phyloP scores from a whole-genome alignment of 2,113 vertebrate species.

The Ictalurus furcatus region DNA sequence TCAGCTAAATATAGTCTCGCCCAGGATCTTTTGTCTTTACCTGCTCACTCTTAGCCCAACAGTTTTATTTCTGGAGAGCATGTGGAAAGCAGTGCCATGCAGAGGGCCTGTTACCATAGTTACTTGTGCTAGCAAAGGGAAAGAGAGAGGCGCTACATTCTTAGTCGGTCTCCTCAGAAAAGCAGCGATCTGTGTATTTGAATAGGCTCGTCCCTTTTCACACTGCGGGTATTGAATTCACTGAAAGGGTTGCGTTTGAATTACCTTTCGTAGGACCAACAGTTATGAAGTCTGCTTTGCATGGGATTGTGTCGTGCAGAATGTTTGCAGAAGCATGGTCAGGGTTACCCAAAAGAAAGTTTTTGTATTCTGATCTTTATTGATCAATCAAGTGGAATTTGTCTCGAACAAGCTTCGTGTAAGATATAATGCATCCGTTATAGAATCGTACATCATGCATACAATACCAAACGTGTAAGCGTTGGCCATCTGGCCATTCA shows the following conservation, averaged over 20 bases:
- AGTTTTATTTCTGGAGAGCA: conserved; percentile 81
- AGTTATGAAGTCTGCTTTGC: conserved; percentile 37
- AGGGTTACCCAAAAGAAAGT: background rate
- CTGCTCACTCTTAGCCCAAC: conserved; percentile 81
- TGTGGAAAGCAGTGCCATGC: conserved; percentile 75
- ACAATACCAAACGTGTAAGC: background rate
- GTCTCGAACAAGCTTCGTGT: background rate
- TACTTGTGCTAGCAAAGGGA: conserved; percentile 80
- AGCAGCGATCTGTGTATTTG: conserved; percentile 69
- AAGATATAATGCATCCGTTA: background rate
- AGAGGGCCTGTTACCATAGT: conserved; percentile 82
- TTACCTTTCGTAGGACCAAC: conserved; percentile 42
- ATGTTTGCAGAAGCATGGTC: background rate
- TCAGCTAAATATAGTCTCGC: conserved; percentile 78
- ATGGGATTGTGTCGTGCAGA: conserved; percentile 19
- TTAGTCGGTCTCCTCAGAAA: conserved; percentile 77
- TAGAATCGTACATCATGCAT: background rate
- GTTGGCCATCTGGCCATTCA: conserved; percentile 2
- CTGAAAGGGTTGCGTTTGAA: conserved; percentile 47
- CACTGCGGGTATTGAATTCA: conserved; percentile 51
- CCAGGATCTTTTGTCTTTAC: conserved; percentile 84
- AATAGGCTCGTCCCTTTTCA: conserved; percentile 64
- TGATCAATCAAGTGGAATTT: background rate
- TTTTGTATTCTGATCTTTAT: conserved; percentile 24
- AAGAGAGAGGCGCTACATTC: conserved; percentile 74